phyloP scores from a whole-genome alignment of 2,113 vertebrate genomes.

The Paramisgurnus dabryanus region DNA sequence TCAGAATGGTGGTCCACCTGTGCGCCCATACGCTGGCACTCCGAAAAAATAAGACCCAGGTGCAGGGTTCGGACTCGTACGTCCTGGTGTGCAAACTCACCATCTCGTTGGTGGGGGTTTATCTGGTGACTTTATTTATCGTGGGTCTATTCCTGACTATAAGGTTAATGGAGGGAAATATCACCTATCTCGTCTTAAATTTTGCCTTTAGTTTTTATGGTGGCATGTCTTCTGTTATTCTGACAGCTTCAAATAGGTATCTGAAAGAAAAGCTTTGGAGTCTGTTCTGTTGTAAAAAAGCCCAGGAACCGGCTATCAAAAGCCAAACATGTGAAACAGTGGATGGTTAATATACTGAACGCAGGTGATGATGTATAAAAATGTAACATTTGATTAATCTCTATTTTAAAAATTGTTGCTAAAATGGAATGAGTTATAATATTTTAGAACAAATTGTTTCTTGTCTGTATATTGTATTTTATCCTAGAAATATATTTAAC shows the following conservation, averaged over 20 bases:
- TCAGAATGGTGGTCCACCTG: slow-evolving; percentile 58
- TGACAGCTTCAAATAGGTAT: slow-evolving; percentile 55
- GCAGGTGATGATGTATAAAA: background rate
- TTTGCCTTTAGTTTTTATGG: slow-evolving; percentile 52
- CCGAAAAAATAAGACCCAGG: slow-evolving; percentile 43
- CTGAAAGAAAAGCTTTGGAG: slow-evolving; percentile 53
- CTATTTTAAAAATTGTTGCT: background rate
- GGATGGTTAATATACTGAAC: background rate
- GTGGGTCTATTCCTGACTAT: slow-evolving; percentile 42
- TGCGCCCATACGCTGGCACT: slow-evolving; percentile 47
- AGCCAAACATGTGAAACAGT: slow-evolving; percentile 16
- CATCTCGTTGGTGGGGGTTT: slow-evolving; percentile 58
- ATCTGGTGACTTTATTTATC: slow-evolving; percentile 48
- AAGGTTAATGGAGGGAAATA: background rate
- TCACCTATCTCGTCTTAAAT: slow-evolving; percentile 27
- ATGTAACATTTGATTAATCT: background rate
- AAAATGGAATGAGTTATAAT: background rate
- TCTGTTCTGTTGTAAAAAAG: slow-evolving; percentile 37
- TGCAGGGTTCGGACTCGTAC: slow-evolving; percentile 51
- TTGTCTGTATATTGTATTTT: background rate
- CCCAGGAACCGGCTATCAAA: background rate
- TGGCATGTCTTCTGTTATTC: slow-evolving; percentile 43
- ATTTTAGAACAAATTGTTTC: background rate
- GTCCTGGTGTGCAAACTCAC: slow-evolving; percentile 57
- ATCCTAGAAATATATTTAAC: background rate